A percentile compares a stretch with the other conserved stretches of the same genome.
Conservation (phyloP, 1,140 invertebrate genomes). For the Reticulitermes speratus region DNA sequence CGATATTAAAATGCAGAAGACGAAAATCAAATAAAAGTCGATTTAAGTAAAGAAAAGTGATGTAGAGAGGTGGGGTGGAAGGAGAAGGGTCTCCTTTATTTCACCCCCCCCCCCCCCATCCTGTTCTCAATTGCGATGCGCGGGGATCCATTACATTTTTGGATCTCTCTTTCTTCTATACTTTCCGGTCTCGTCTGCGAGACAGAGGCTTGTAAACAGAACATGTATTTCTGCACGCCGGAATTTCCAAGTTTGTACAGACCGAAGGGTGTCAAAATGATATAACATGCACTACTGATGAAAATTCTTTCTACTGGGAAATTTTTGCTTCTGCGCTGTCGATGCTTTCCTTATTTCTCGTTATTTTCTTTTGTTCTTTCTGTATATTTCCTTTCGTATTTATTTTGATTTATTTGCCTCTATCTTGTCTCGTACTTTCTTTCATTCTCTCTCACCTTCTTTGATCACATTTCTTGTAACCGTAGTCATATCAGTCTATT, state of each 20-base stretch:
- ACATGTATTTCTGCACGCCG: conserved; percentile 4
- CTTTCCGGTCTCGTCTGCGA: neutral
- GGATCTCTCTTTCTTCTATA: neutral
- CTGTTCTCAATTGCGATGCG: neutral
- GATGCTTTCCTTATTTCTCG: neutral
- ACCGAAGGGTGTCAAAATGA: neutral
- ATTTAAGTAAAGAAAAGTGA: conserved; percentile 29
- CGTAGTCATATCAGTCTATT: too few species aligned
- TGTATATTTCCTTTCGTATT: neutral
- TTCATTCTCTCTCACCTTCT: neutral
- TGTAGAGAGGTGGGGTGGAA: conserved; percentile 1
- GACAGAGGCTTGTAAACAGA: conserved; percentile 8
- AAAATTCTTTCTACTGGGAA: neutral
- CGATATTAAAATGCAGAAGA: conserved; percentile 30
- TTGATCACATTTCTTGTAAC: neutral
- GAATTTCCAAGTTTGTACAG: neutral
- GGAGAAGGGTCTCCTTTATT: neutral
- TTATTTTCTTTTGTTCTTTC: neutral
- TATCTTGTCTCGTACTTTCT: neutral
- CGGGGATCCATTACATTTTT: conserved; percentile 13
- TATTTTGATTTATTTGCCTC: neutral
- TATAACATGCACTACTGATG: neutral
- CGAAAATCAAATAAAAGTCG: conserved; percentile 31
- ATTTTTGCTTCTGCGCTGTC: neutral
- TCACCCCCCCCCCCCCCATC: neutral